Evolutionary conservation across 2,797 vertebrate genomes (phyloP).

Genomic region (Poecilia gillii): DNA sequence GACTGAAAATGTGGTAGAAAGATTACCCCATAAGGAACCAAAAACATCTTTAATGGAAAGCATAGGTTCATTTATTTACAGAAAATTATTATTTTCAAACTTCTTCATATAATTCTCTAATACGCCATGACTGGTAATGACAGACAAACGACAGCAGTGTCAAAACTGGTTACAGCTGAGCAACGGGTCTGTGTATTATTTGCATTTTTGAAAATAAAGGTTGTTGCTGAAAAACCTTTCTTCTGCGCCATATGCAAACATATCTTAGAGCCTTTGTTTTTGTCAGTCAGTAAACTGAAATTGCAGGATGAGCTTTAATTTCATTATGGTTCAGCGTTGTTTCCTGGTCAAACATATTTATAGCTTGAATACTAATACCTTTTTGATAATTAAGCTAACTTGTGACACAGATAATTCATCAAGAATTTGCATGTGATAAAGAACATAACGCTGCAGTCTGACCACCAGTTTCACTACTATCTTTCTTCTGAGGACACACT

Average conservation of each 20-base stretch:
- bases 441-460: not conserved
- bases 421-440: not conserved
- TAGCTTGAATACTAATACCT: not conserved
- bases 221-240: not conserved
- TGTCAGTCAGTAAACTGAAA: not conserved
- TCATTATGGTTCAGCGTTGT: not conserved
- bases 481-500: not conserved
- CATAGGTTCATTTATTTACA: no score
- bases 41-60: no score
- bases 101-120: no score
- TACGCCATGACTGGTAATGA: no score
- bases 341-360: not conserved
- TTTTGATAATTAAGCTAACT: not conserved
- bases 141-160: no score
- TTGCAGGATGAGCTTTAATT: not conserved
- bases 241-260: not conserved
- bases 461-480: not conserved
- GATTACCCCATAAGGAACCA: no score
- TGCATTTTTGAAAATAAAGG: not conserved
- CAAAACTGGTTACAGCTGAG: no score
- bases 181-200: no score
- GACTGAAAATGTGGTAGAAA: no score
- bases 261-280: not conserved
- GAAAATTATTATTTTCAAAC: no score
- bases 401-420: not conserved